These are phyloP conservation scores for Tetramorium bicarinatum DNA, from an alignment of 2,888 invertebrate species.

Conservation along the genomic window DNA sequence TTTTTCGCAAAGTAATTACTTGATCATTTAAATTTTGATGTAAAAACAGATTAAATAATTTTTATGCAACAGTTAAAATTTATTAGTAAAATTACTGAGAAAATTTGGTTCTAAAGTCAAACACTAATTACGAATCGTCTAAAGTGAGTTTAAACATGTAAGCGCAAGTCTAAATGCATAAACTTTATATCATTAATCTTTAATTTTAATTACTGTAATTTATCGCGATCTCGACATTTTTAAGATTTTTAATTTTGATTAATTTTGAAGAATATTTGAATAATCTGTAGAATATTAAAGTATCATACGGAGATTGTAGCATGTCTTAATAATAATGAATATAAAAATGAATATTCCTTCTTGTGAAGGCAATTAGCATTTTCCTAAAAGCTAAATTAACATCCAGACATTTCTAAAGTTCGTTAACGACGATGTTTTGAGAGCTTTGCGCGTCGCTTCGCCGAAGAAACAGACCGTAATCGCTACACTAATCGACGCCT, in stretches of 20 bases:
- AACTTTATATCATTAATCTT: background rate
- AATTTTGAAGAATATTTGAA: background rate
- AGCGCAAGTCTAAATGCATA: background rate
- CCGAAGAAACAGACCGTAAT: slow-evolving; percentile 24
- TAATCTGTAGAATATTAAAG: background rate
- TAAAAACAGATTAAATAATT: background rate
- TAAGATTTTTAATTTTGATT: background rate
- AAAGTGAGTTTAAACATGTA: background rate
- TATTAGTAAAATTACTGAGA: background rate
- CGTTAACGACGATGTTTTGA: slow-evolving; percentile 11
- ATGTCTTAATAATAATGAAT: no score
- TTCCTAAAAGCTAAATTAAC: background rate
- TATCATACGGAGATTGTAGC: background rate
- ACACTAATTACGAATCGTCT: background rate
- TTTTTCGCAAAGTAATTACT: background rate
- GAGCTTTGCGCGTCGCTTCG: slow-evolving; percentile 1
- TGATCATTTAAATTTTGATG: background rate
- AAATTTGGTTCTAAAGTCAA: background rate
- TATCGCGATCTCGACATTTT: background rate
- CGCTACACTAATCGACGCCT: slow-evolving; percentile 75
- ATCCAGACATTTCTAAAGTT: background rate
- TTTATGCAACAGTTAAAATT: background rate
- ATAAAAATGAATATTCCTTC: background rate
- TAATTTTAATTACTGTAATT: background rate
- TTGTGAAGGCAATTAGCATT: background rate